phyloP scores from a whole-genome alignment of 1,140 invertebrate genomes.

The Episyrphus balteatus region DNA sequence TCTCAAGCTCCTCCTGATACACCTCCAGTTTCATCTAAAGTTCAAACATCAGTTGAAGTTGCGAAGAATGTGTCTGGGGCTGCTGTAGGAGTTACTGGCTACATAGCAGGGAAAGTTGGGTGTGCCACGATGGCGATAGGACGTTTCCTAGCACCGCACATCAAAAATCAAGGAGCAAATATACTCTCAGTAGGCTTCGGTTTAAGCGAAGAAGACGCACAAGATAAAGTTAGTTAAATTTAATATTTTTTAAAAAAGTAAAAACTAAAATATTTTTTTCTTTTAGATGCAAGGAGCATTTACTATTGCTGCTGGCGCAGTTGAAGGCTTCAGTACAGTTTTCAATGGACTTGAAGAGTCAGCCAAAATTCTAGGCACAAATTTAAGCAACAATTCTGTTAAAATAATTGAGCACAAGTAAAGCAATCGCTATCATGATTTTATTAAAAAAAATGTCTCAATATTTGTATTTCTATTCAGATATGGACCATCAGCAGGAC shows the following conservation, averaged over 20 bases:
- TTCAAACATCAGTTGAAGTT: slow-evolving; percentile 47
- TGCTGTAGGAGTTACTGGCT: slow-evolving; percentile 51
- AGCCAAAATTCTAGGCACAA: slow-evolving; percentile 49
- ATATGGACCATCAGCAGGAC: slow-evolving; percentile 50
- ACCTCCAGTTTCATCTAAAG: slow-evolving; percentile 36
- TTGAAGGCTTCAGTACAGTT: slow-evolving; percentile 56
- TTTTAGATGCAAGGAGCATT: slow-evolving; percentile 44
- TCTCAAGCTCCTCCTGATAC: slow-evolving; percentile 37
- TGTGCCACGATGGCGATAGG: slow-evolving; percentile 50
- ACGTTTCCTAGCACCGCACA: slow-evolving; percentile 51
- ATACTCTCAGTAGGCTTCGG: slow-evolving; percentile 44
- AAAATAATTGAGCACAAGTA: slow-evolving; percentile 58
- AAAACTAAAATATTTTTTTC: slow-evolving; percentile 7
- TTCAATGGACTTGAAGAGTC: slow-evolving; percentile 56
- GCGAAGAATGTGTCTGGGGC: slow-evolving; percentile 49
- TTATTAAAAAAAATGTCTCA: background rate
- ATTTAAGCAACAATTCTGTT: slow-evolving; percentile 57
- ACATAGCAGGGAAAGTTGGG: slow-evolving; percentile 51
- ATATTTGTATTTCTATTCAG: slow-evolving; percentile 30
- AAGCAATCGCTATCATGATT: background rate
- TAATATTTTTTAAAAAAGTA: background rate
- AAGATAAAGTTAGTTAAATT: slow-evolving; percentile 26
- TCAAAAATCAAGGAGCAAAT: slow-evolving; percentile 49
- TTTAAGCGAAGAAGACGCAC: slow-evolving; percentile 42
- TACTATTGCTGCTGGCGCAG: slow-evolving; percentile 54